Conservation (phyloP, 2,113 vertebrate genomes). For the Paradisaea rubra region DNA sequence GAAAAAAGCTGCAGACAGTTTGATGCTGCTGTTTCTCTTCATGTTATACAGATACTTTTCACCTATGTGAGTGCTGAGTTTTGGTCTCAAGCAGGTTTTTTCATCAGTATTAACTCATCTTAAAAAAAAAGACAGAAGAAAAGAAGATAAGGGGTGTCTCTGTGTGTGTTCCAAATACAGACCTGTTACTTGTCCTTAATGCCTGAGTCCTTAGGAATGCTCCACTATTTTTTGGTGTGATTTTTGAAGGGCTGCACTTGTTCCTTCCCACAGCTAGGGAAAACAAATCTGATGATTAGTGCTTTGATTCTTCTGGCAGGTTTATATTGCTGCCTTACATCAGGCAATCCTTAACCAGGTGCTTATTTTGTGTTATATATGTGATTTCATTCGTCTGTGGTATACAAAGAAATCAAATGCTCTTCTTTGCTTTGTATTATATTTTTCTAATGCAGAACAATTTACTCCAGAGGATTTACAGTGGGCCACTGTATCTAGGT, state of each 20-base stretch:
- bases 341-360: not conserved
- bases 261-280: not conserved
- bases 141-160: not conserved
- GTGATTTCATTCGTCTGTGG: not conserved
- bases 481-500: not conserved
- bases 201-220: not conserved
- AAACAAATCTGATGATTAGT: not conserved
- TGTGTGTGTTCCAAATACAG: not conserved
- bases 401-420: not conserved
- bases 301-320: not conserved
- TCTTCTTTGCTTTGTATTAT: not conserved
- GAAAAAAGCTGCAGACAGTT: not conserved
- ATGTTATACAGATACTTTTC: not conserved
- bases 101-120: not conserved
- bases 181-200: not conserved
- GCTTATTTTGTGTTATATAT: not conserved
- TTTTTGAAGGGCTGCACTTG: not conserved
- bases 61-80: not conserved
- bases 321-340: not conserved
- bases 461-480: not conserved
- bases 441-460: not conserved
- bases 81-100: not conserved
- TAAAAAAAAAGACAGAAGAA: not conserved
- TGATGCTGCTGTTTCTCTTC: not conserved
- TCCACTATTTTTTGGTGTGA: not conserved